phyloP scores from a whole-genome alignment of 2,888 invertebrate genomes.

The Emmelina monodactyla region DNA sequence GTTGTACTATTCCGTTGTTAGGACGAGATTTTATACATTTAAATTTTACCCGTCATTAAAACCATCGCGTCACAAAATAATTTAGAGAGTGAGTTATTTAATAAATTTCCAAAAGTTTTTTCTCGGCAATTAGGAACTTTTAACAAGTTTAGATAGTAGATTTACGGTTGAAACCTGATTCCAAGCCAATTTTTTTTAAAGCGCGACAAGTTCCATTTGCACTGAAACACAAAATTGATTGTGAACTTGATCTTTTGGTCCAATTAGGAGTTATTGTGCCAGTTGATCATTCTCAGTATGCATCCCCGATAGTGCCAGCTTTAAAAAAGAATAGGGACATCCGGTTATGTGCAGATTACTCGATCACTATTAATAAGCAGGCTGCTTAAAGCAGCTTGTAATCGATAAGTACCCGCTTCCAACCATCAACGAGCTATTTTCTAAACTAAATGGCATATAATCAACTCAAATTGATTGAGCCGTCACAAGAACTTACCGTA shows the following conservation, averaged over 20 bases:
- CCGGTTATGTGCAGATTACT: background rate
- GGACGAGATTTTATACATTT: background rate
- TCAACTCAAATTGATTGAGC: background rate
- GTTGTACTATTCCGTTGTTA: too few relatives aligned
- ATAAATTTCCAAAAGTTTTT: background rate
- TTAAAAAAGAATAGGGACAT: background rate
- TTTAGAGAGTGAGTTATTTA: background rate
- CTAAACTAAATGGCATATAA: conserved; percentile 3
- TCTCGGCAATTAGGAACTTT: background rate
- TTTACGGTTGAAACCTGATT: background rate
- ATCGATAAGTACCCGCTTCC: background rate
- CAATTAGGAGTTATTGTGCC: background rate
- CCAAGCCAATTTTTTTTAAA: background rate
- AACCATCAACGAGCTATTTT: background rate
- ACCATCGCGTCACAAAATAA: too few relatives aligned
- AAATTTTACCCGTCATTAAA: background rate
- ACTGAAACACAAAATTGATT: background rate
- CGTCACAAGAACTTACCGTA: background rate
- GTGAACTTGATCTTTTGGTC: background rate
- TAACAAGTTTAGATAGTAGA: conserved; percentile 1
- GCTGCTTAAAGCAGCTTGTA: too few relatives aligned
- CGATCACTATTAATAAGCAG: background rate
- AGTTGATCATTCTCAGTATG: background rate
- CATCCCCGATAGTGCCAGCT: background rate
- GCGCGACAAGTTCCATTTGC: background rate